These are phyloP conservation scores for Heliconius nattereri DNA, from an alignment of 1,140 invertebrate species.

Conservation along the genomic window DNA sequence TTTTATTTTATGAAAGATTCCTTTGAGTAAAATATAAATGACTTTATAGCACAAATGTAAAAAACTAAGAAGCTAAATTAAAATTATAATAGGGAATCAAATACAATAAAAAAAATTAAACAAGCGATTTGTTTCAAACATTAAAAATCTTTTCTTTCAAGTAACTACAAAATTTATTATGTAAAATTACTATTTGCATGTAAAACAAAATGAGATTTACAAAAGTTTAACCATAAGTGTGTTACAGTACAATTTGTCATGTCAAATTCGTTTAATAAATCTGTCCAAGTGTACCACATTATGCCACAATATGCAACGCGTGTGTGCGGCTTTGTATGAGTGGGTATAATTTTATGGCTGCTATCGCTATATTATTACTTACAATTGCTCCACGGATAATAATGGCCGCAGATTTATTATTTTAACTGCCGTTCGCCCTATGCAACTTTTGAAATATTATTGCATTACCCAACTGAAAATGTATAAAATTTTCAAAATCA, in stretches of 20 bases:
- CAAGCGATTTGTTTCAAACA: no score
- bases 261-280: slow-evolving; percentile 37
- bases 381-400: slow-evolving; percentile 22
- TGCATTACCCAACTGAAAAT: not conserved
- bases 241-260: slow-evolving; percentile 32
- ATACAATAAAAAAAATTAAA: no score
- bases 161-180: not conserved
- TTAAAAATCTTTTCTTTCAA: no score
- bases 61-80: no score
- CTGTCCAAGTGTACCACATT: slow-evolving; percentile 25
- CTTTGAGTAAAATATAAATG: no score
- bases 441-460: not conserved
- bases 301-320: slow-evolving; percentile 35
- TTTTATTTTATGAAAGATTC: no score
- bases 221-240: slow-evolving; percentile 15
- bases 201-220: not conserved
- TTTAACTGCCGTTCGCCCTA: not conserved
- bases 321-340: slow-evolving; percentile 30
- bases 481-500: not conserved
- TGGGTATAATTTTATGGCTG: slow-evolving; percentile 28
- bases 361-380: slow-evolving; percentile 32
- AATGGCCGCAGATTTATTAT: slow-evolving; percentile 20
- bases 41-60: no score
- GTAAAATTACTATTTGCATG: not conserved
- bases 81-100: no score